Percentiles rank a stretch among this genome's conserved stretches.
phyloP scores from a whole-genome alignment of 2,797 vertebrate genomes.

The Mormyrus hasselquistii region DNA sequence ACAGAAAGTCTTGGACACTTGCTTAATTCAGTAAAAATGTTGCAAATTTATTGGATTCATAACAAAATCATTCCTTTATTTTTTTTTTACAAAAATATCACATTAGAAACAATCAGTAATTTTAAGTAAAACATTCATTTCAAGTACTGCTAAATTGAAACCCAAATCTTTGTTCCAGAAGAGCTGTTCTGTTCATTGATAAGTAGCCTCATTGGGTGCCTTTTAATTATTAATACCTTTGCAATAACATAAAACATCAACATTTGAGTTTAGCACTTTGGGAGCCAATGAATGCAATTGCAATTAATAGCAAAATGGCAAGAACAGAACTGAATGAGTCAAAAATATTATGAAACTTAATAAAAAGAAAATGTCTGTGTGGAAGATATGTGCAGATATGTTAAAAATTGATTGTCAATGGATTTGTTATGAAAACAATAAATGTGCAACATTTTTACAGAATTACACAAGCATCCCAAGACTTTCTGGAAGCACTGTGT shows the following conservation, averaged over 20 bases:
- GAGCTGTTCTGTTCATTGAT: background rate
- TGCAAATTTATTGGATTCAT: background rate
- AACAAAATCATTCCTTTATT: background rate
- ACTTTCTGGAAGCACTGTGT: background rate
- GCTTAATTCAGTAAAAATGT: background rate
- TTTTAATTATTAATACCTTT: background rate
- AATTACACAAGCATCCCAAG: background rate
- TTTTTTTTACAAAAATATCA: background rate
- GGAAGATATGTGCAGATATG: background rate
- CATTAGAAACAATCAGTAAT: background rate
- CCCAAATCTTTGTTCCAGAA: background rate
- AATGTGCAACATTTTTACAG: background rate
- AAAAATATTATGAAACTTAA: background rate
- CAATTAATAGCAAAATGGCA: background rate
- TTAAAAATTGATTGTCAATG: background rate
- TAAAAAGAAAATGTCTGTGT: background rate
- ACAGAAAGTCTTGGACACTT: conserved; percentile 1
- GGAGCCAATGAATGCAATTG: background rate
- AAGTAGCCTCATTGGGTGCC: background rate
- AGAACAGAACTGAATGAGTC: background rate
- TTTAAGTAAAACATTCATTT: background rate
- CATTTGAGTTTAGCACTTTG: background rate
- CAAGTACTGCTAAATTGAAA: background rate
- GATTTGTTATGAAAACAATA: background rate
- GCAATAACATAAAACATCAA: background rate